Evolutionary conservation across 2,113 vertebrate genomes (phyloP).

Genomic region (Periophthalmodon schlosseri): DNA sequence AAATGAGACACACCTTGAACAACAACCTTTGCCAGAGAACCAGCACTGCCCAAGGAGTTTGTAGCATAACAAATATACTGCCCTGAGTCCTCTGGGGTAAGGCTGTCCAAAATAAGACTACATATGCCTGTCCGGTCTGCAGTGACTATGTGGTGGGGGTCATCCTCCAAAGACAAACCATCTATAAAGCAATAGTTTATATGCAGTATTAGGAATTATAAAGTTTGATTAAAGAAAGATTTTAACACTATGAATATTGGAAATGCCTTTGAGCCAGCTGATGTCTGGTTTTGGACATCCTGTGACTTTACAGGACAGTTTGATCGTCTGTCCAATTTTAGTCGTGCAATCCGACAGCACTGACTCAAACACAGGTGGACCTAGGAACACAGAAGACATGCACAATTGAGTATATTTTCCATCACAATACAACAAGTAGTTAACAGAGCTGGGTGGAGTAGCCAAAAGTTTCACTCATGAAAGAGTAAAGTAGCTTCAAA

Average conservation of each 20-base stretch:
- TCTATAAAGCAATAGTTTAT: slow-evolving; percentile 72
- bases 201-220: neutral
- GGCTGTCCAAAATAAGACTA: slow-evolving; percentile 86
- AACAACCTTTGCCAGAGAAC: slow-evolving; percentile 86
- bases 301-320: slow-evolving; percentile 87
- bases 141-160: slow-evolving; percentile 89
- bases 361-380: slow-evolving; percentile 86
- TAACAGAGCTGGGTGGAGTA: too few relatives aligned
- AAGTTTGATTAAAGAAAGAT: neutral
- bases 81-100: slow-evolving; percentile 83
- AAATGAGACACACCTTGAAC: slow-evolving; percentile 84
- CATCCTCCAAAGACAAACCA: slow-evolving; percentile 86
- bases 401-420: neutral
- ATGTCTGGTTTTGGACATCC: slow-evolving; percentile 86
- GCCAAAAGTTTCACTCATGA: too few relatives aligned
- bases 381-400: slow-evolving; percentile 62
- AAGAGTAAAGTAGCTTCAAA: too few relatives aligned
- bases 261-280: slow-evolving; percentile 93
- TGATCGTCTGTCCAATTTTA: slow-evolving; percentile 89
- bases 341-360: slow-evolving; percentile 83
- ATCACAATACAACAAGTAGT: neutral
- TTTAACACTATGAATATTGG: neutral
- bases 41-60: slow-evolving; percentile 86
- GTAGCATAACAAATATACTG: slow-evolving; percentile 92
- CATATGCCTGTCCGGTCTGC: slow-evolving; percentile 87